Conservation (phyloP, 2,888 invertebrate species). For the Cylloceria caligata region DNA sequence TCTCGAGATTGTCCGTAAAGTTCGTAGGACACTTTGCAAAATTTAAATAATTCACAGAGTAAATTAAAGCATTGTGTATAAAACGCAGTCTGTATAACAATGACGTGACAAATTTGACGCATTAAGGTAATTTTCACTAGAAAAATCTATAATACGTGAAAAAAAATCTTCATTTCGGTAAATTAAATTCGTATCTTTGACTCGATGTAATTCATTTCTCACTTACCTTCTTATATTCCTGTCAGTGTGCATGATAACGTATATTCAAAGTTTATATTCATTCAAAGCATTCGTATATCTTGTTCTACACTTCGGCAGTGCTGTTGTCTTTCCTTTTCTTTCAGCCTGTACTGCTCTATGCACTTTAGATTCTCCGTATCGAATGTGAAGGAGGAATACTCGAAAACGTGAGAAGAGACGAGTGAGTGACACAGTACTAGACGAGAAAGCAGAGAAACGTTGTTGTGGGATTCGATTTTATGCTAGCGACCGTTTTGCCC, state of each 20-base stretch:
- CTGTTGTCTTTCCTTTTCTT: not conserved
- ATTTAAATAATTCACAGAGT: not conserved
- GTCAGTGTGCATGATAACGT: not conserved
- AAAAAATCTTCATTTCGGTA: not conserved
- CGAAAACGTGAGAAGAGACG: constrained; percentile 5
- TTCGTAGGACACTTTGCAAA: not conserved
- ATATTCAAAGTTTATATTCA: constrained; percentile 10
- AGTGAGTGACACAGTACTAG: too few relatives aligned
- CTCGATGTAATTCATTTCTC: not conserved
- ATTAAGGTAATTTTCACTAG: too few relatives aligned
- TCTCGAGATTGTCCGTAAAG: not conserved
- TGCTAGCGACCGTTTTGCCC: constrained; percentile 12
- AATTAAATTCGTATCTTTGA: not conserved
- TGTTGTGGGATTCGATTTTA: constrained; percentile 22
- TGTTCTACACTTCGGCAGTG: not conserved
- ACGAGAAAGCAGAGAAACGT: not conserved
- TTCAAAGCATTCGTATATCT: not conserved
- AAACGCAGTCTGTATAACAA: too few relatives aligned
- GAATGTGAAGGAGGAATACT: constrained; percentile 5
- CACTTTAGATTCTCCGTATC: constrained; percentile 31
- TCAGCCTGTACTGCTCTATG: constrained; percentile 24
- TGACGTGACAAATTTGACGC: too few relatives aligned
- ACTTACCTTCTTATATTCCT: too few relatives aligned
- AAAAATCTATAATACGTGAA: not conserved
- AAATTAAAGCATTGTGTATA: too few relatives aligned